phyloP scores from a whole-genome alignment of 2,113 vertebrate genomes.

The Tupaia tana region DNA sequence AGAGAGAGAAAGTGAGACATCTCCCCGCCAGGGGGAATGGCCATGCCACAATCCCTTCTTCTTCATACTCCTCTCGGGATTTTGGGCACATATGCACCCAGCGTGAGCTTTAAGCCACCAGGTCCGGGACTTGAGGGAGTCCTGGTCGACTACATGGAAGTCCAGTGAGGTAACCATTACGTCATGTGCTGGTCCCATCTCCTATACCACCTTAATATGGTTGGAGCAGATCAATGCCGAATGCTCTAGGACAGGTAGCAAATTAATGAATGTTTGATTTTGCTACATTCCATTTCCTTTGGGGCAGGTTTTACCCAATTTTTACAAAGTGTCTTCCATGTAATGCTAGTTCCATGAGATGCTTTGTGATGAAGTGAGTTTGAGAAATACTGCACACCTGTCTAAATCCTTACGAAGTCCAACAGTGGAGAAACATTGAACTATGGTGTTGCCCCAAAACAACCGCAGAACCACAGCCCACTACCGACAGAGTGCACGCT shows the following conservation, averaged over 20 bases:
- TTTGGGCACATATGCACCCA: too few species aligned
- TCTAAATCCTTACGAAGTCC: neutral
- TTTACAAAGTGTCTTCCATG: neutral
- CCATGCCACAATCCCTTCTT: too few species aligned
- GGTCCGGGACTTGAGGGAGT: too few species aligned
- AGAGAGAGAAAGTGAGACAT: too few species aligned
- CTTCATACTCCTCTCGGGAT: too few species aligned
- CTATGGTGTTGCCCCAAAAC: conserved; percentile 14
- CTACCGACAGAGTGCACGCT: neutral
- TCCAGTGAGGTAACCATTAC: too few species aligned
- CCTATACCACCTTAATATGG: neutral
- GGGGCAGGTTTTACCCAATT: neutral
- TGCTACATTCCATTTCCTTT: neutral
- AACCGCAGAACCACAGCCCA: neutral
- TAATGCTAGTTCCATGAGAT: neutral
- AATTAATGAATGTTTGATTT: conserved; percentile 9
- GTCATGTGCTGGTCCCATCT: neutral
- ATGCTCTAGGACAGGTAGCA: neutral
- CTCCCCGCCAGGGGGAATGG: too few species aligned
- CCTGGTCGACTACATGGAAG: too few species aligned
- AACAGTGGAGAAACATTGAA: neutral
- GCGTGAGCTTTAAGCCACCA: too few species aligned
- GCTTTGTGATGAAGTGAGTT: neutral
- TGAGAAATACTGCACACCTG: neutral
- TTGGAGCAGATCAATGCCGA: neutral